Percentiles rank a stretch among this genome's conserved stretches.
Conservation (phyloP, 2,113 vertebrate species). For the Spermophilus dauricus region DNA sequence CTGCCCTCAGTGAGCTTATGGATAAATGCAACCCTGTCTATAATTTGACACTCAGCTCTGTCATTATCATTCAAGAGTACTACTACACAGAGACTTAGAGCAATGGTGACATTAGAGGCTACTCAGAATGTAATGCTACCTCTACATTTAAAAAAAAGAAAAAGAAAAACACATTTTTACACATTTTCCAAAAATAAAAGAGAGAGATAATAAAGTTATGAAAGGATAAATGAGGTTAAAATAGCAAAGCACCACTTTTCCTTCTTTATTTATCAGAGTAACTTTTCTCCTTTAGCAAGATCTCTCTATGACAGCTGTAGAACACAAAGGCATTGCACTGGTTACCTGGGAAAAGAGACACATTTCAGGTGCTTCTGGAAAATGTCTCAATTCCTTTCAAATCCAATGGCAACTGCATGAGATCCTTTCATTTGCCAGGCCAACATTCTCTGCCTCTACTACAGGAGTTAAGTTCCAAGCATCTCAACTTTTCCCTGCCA, state of each 20-base stretch:
- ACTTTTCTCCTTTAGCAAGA: not conserved
- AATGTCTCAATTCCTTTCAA: not conserved
- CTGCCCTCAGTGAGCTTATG: not conserved
- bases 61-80: not conserved
- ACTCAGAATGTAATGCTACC: too few relatives aligned
- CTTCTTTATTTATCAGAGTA: not conserved
- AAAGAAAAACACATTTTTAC: not conserved
- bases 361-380: not conserved
- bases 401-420: not conserved
- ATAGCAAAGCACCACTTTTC: not conserved
- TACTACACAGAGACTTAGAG: not conserved
- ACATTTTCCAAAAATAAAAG: conserved; percentile 27
- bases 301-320: not conserved
- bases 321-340: not conserved
- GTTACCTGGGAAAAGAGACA: not conserved
- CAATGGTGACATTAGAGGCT: not conserved
- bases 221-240: not conserved
- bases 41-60: not conserved
- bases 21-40: not conserved
- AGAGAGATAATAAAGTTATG: not conserved
- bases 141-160: too few relatives aligned
- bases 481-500: not conserved
- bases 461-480: not conserved
- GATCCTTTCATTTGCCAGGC: not conserved
- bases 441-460: not conserved